Evolutionary conservation across 2,888 invertebrate species (phyloP).

Genomic region (Hartigia nigra): DNA sequence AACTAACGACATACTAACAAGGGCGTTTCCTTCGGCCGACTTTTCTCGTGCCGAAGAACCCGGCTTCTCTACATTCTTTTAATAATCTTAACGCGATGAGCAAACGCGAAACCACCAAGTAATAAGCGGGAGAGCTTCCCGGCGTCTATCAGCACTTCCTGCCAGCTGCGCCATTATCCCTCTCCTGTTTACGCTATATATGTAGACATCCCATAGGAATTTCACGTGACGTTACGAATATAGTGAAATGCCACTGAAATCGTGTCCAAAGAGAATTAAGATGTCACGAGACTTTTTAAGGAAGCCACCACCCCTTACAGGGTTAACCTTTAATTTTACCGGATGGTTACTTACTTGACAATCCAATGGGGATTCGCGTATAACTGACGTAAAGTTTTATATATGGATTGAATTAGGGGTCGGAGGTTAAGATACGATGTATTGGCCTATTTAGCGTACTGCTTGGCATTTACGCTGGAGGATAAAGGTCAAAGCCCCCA

Average conservation of each 20-base stretch:
- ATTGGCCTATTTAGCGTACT: slow-evolving; percentile 34
- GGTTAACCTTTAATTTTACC: not conserved
- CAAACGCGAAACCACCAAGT: not conserved
- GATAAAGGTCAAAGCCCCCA: slow-evolving; percentile 44
- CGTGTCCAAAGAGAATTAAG: not conserved
- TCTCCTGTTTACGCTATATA: not conserved
- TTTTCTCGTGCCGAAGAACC: not conserved
- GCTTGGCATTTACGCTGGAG: slow-evolving; percentile 56
- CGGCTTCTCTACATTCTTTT: not conserved
- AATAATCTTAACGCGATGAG: slow-evolving; percentile 7
- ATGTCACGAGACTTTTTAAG: not conserved
- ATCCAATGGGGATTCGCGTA: not conserved
- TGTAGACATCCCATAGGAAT: not conserved
- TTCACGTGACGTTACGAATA: not conserved
- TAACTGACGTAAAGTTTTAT: not conserved
- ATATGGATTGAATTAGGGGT: not conserved
- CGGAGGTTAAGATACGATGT: not conserved
- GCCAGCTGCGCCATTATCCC: not conserved
- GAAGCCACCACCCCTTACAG: not conserved
- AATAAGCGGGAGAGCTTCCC: not conserved
- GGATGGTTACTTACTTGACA: slow-evolving; percentile 1
- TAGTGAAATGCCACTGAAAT: not conserved
- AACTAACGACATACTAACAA: slow-evolving; percentile 34
- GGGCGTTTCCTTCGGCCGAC: slow-evolving; percentile 29
- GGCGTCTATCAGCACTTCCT: not conserved